Conservation (phyloP, 37 sponge, comb jelly and placozoan genomes). For the Cladorhizidae sp. region DNA sequence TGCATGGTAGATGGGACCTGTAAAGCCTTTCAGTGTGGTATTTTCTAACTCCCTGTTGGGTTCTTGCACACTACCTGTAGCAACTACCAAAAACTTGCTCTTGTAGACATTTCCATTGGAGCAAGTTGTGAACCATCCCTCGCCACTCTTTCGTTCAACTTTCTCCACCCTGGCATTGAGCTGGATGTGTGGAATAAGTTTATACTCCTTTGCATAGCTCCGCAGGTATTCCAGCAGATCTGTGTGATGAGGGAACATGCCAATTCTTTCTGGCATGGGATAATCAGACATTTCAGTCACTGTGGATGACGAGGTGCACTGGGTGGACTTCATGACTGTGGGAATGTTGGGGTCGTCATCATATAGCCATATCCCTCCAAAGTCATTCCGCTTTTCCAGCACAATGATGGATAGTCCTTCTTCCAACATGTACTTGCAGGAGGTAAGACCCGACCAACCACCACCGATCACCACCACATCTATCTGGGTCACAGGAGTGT, state of each 20-base stretch:
- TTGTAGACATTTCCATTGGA: slow-evolving; percentile 35
- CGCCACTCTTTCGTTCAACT: slow-evolving; percentile 53
- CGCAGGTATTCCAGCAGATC: slow-evolving; percentile 73
- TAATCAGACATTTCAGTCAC: slow-evolving; percentile 93
- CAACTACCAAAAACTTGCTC: slow-evolving; percentile 62
- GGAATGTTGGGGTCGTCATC: slow-evolving; percentile 63
- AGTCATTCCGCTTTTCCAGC: slow-evolving; percentile 80
- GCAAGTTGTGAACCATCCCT: slow-evolving; percentile 51
- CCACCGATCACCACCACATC: slow-evolving; percentile 95
- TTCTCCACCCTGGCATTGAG: slow-evolving; percentile 62
- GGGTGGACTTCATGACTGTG: slow-evolving; percentile 81
- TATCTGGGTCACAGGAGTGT: slow-evolving; percentile 25
- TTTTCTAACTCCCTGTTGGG: slow-evolving; percentile 51
- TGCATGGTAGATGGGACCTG: slow-evolving; percentile 73
- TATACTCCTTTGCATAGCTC: slow-evolving; percentile 68
- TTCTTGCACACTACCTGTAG: slow-evolving; percentile 48
- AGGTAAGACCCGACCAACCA: slow-evolving; percentile 85
- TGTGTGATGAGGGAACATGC: slow-evolving; percentile 79
- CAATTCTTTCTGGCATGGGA: slow-evolving; percentile 88
- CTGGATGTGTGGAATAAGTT: slow-evolving; percentile 72
- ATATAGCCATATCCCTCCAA: slow-evolving; percentile 94
- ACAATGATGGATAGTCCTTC: slow-evolving; percentile 85
- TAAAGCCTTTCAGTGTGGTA: slow-evolving; percentile 41
- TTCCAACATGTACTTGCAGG: slow-evolving; percentile 87
- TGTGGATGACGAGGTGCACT: slow-evolving; percentile 63